Evolutionary conservation across 2,797 vertebrate species (phyloP).

Genomic region (Rhincodon typus): DNA sequence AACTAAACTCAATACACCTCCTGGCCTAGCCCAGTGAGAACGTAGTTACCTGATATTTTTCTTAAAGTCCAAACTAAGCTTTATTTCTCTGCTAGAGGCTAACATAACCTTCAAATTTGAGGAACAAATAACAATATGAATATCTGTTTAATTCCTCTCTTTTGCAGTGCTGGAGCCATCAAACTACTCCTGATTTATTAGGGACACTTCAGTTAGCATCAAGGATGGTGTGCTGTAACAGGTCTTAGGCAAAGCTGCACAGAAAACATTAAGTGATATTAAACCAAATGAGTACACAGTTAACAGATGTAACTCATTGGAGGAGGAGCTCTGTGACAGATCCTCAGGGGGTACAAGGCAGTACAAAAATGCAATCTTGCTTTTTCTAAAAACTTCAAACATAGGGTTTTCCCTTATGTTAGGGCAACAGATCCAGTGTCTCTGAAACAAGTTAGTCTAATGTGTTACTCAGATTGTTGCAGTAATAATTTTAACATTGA

Average conservation of each 20-base stretch:
- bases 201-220: not conserved
- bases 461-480: not conserved
- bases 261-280: not conserved
- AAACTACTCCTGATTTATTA: not conserved
- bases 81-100: not conserved
- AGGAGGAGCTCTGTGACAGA: not conserved
- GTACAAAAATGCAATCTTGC: not conserved
- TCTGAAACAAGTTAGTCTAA: constrained; percentile 13
- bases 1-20: not conserved
- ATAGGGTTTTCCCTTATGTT: constrained; percentile 3
- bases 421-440: constrained; percentile 36
- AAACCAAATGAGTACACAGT: not conserved
- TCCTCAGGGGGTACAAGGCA: not conserved
- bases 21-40: too few species aligned
- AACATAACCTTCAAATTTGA: not conserved
- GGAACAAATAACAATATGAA: not conserved
- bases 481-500: constrained; percentile 11
- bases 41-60: not conserved
- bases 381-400: not conserved
- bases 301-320: not conserved
- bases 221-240: not conserved
- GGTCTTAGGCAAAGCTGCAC: not conserved
- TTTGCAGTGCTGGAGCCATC: not conserved
- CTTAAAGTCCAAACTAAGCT: not conserved
- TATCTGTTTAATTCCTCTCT: not conserved